Evolutionary conservation across 2,797 vertebrate species (phyloP).

Genomic region (Thripadectes ignobilis): DNA sequence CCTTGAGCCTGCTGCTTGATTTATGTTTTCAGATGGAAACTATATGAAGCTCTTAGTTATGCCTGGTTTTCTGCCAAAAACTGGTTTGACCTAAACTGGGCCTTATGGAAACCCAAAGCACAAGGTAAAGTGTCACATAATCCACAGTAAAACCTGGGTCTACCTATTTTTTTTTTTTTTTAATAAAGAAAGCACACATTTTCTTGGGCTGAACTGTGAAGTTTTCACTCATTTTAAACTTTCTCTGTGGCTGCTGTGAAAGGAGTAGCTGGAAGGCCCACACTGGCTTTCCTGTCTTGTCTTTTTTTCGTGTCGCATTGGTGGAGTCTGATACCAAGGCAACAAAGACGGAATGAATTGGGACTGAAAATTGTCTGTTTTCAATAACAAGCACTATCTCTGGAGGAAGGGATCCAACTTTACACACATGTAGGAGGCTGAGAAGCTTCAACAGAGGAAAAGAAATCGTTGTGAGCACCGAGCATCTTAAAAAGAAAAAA

Average conservation of each 20-base stretch:
- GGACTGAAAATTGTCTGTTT: background rate
- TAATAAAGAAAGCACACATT: background rate
- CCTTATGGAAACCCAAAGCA: constrained; percentile 41
- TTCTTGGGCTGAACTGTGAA: background rate
- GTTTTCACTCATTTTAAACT: background rate
- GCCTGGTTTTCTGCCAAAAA: constrained; percentile 61
- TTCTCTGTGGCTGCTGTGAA: background rate
- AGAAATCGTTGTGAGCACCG: background rate
- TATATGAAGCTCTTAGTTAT: constrained; percentile 63
- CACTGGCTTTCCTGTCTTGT: background rate
- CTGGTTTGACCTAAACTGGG: constrained; percentile 44
- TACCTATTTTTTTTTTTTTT: background rate
- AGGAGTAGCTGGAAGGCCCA: background rate
- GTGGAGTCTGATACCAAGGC: background rate
- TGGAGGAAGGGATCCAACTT: background rate
- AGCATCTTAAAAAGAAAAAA: background rate
- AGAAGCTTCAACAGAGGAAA: background rate
- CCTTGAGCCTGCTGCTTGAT: constrained; percentile 60
- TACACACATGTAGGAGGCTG: background rate
- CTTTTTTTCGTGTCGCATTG: background rate
- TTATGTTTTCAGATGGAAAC: constrained; percentile 65
- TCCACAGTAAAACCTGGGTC: background rate
- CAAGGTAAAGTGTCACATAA: constrained; percentile 43
- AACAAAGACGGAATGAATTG: background rate
- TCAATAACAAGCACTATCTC: background rate